These are phyloP conservation scores for Andricus grossulariae DNA, from an alignment of 1,140 invertebrate genomes.

Conservation along the genomic window DNA sequence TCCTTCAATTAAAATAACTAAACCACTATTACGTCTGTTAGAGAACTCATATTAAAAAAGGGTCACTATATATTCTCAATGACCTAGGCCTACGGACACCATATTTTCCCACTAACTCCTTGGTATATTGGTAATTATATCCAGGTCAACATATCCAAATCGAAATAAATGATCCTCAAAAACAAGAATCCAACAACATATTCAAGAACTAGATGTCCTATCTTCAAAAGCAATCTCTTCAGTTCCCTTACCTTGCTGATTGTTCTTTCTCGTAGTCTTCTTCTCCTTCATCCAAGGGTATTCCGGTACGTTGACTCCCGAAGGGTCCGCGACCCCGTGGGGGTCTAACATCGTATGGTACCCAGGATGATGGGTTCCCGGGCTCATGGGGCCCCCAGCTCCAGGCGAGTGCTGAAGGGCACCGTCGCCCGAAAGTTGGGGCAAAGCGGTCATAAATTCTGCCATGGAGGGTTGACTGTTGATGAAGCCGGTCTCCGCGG, in stretches of 20 bases:
- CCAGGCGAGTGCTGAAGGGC: constrained; percentile 77
- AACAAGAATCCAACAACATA: no score
- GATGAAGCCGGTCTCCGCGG: constrained; percentile 91
- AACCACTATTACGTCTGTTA: no score
- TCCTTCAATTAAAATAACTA: no score
- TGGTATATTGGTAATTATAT: no score
- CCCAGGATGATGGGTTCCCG: constrained; percentile 75
- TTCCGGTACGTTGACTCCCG: constrained; percentile 88
- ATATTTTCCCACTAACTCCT: no score
- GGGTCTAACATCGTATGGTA: constrained; percentile 75
- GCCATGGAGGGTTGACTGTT: constrained; percentile 95
- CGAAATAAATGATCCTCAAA: no score
- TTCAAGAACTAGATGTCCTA: no score
- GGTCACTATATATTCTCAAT: no score
- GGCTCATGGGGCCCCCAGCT: constrained; percentile 79
- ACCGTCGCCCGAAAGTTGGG: constrained; percentile 81
- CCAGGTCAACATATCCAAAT: no score
- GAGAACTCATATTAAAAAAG: no score
- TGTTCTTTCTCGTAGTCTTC: constrained; percentile 92
- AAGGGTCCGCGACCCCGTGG: constrained; percentile 78
- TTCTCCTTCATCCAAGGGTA: constrained; percentile 99
- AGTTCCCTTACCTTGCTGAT: constrained; percentile 90
- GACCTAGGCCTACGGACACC: no score
- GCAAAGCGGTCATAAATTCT: constrained; percentile 90
- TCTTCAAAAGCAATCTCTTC: neutral